Base-by-base conservation (phyloP, 2,888 invertebrate genomes). In the Criorhina ranunculi region DNA sequence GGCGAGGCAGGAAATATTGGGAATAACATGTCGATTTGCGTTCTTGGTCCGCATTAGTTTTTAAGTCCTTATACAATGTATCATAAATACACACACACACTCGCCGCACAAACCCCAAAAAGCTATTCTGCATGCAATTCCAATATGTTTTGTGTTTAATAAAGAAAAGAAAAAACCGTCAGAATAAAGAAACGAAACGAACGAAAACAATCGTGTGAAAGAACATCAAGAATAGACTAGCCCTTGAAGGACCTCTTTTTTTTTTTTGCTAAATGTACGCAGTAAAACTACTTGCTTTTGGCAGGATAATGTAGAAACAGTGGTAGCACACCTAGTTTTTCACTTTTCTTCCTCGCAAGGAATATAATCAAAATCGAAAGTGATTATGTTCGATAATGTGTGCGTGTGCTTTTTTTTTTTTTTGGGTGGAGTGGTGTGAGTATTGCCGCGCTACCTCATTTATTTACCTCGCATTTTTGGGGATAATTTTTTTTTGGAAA, bases 1-100 rank as follows among this genome's bases (percentile, higher is more conserved):
- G 85, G 64, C 42, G 64, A 67, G 59, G 44, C 60, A 64, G 79
- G 62, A 69, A 75, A 66, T 85, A 85, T 79, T 53, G 73, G 51
- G 49, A 64, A 64, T 70, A 79, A 70, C 85, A 85, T 70, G 85
- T 79, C 79, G 79, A 85, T 79, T 85, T 83, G 69, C 67, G 78
- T 73, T 83, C 9, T 78, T 66, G 77, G 37, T 33, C 60, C 53
- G 67, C 55, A 72, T 77, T 72, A 77, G 53, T 82, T 72, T n/a
- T 66, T 73, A 49, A 60, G 67, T 53, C 72, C 51, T 60, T 17
- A 31, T 44, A 66, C 57, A 73, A 42, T 31, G 59, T 70, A 57
- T 49, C 67, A 42, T 72, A 37, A 59, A 35, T 59, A 59, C 29
- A n/a, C 35, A 67, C 15, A 62, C 5, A 60, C 11, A 31, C 24